These are phyloP conservation scores for Mamestra configurata DNA, from an alignment of 1,140 invertebrate species.

Conservation along the genomic window DNA sequence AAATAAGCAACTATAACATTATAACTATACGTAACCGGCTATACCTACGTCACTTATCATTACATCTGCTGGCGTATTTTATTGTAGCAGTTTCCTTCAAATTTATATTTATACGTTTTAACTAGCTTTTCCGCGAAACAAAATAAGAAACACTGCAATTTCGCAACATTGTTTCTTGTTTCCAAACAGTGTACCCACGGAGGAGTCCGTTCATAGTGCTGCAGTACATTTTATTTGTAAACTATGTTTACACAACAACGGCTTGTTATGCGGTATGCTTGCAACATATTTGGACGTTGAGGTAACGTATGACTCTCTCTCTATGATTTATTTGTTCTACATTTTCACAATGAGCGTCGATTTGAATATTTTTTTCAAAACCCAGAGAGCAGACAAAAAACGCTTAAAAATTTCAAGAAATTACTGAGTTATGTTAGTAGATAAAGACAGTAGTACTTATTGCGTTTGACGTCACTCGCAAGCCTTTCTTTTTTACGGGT, in stretches of 20 bases:
- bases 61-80: conserved; percentile 1
- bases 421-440: no score
- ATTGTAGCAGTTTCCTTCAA: neutral
- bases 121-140: neutral
- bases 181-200: neutral
- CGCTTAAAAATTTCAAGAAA: no score
- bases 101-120: neutral
- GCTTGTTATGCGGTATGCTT: neutral
- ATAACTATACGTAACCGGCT: no score
- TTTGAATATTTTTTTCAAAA: no score
- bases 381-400: no score
- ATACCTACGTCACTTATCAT: no score
- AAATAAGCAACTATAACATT: no score
- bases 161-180: conserved; percentile 14
- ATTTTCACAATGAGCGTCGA: no score
- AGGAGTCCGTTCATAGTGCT: neutral
- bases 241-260: conserved; percentile 1
- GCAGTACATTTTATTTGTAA: neutral
- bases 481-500: no score
- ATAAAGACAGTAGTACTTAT: no score
- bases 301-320: neutral
- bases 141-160: neutral
- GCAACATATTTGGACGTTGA: conserved; percentile 28
- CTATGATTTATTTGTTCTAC: neutral
- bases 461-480: no score